These are phyloP conservation scores for Macrotis lagotis DNA, from an alignment of 2,113 vertebrate genomes.

Conservation along the genomic window DNA sequence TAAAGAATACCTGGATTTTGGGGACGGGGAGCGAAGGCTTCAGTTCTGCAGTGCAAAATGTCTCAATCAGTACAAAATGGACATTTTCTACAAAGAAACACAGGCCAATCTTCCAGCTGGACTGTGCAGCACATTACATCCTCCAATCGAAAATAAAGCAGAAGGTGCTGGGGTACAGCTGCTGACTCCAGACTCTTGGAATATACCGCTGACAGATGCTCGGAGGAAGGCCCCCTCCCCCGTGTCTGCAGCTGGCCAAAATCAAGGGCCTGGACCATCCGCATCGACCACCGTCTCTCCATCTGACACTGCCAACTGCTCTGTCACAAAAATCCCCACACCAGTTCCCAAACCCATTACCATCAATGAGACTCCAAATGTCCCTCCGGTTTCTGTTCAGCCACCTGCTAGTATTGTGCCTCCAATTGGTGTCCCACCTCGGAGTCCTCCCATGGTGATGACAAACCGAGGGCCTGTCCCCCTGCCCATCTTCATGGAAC, in stretches of 20 bases:
- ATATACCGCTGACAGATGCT: constrained; percentile 93
- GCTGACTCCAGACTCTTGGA: constrained; percentile 99
- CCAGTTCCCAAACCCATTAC: constrained; percentile 92
- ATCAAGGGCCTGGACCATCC: constrained; percentile 89
- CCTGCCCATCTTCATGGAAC: constrained; percentile 98
- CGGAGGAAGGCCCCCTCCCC: constrained; percentile 96
- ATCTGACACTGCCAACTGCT: constrained; percentile 92
- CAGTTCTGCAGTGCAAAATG: constrained; percentile 99
- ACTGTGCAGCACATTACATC: constrained; percentile 93
- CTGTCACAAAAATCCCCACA: constrained; percentile 95
- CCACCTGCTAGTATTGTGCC: constrained; percentile 90
- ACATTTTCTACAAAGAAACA: constrained; percentile 99
- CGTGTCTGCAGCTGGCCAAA: constrained; percentile 87
- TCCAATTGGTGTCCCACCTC: constrained; percentile 92
- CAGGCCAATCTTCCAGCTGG: constrained; percentile 97
- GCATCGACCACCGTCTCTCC: constrained; percentile 92
- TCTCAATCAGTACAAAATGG: constrained; percentile 99
- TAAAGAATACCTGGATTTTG: constrained; percentile 99
- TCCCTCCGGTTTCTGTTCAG: constrained; percentile 89
- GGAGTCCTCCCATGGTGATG: constrained; percentile 98
- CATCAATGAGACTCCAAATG: constrained; percentile 90
- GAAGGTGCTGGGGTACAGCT: constrained; percentile 95
- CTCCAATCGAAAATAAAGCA: constrained; percentile 91
- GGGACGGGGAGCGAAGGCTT: constrained; percentile 97
- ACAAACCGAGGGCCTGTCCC: constrained; percentile 97